A percentile compares a stretch with the other conserved stretches of the same genome.
These are phyloP conservation scores for Ectropis crepuscularia DNA, from an alignment of 2,888 invertebrate species.

Conservation along the genomic window DNA sequence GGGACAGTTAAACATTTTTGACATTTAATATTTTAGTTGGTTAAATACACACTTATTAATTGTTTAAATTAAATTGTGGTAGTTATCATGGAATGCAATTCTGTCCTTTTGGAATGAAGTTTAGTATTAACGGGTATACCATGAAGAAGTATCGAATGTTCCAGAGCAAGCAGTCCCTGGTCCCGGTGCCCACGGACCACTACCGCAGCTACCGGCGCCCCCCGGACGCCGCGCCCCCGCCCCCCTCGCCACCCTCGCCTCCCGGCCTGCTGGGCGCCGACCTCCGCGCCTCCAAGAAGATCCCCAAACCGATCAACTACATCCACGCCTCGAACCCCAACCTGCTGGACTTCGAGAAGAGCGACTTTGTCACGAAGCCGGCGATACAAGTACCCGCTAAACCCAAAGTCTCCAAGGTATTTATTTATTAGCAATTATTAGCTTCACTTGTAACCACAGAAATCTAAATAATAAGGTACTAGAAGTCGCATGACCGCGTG, in stretches of 20 bases:
- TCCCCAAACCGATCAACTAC: constrained; percentile 84
- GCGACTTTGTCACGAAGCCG: constrained; percentile 64
- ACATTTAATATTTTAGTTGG: no score
- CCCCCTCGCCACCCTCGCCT: constrained; percentile 30
- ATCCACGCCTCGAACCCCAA: constrained; percentile 90
- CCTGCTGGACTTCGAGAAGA: constrained; percentile 86
- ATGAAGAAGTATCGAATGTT: no score
- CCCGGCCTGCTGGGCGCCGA: constrained; percentile 24
- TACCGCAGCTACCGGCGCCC: constrained; percentile 86
- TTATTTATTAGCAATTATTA: background rate
- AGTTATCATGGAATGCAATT: no score
- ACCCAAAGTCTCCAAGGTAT: constrained; percentile 50
- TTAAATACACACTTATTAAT: no score
- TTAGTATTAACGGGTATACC: no score
- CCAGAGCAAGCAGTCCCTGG: constrained; percentile 66
- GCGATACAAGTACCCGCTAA: constrained; percentile 61
- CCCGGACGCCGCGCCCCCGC: constrained; percentile 18
- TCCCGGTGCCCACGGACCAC: constrained; percentile 91
- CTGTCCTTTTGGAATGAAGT: no score
- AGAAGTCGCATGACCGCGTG: no score
- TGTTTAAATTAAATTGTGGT: no score
- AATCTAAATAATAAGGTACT: no score
- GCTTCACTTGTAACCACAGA: no score
- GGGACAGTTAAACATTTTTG: no score
- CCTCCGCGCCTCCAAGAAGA: constrained; percentile 49